phyloP scores from a whole-genome alignment of 2,888 invertebrate genomes.

The Dimorphilus gyrociliatus region DNA sequence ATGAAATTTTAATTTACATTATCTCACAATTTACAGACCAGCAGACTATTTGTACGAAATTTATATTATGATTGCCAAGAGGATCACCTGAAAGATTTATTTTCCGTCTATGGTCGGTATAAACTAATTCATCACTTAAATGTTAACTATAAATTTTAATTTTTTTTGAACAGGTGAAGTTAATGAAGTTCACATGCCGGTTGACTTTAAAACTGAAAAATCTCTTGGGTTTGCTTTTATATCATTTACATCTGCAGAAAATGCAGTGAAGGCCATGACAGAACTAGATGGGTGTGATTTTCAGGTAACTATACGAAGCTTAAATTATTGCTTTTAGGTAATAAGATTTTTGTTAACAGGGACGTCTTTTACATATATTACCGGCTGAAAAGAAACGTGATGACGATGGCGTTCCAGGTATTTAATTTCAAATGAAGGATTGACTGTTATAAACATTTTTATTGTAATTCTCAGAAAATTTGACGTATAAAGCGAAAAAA shows the following conservation, averaged over 20 bases:
- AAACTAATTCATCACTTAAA: neutral
- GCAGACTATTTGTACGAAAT: conserved; percentile 78
- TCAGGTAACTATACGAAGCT: conserved; percentile 40
- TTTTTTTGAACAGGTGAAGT: conserved; percentile 50
- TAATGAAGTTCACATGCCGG: conserved; percentile 69
- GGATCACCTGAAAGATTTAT: conserved; percentile 61
- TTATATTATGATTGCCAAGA: conserved; percentile 69
- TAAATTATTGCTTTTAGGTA: conserved; percentile 2
- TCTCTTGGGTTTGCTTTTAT: conserved; percentile 82
- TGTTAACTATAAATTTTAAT: conserved; percentile 1
- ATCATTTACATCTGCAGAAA: conserved; percentile 82
- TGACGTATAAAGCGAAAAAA: neutral
- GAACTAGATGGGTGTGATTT: conserved; percentile 76
- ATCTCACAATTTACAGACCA: conserved; percentile 44
- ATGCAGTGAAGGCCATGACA: conserved; percentile 72
- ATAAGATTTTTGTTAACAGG: conserved; percentile 39
- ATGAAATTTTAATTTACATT: neutral
- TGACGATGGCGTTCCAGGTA: conserved; percentile 19
- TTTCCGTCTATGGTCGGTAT: conserved; percentile 59
- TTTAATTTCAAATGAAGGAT: neutral
- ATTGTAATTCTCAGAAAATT: conserved; percentile 8
- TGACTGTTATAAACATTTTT: neutral
- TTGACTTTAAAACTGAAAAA: conserved; percentile 62
- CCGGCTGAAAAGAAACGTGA: conserved; percentile 58
- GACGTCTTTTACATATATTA: conserved; percentile 77